These are phyloP conservation scores for Vanessa tameamea DNA, from an alignment of 1,140 invertebrate species.

Conservation along the genomic window DNA sequence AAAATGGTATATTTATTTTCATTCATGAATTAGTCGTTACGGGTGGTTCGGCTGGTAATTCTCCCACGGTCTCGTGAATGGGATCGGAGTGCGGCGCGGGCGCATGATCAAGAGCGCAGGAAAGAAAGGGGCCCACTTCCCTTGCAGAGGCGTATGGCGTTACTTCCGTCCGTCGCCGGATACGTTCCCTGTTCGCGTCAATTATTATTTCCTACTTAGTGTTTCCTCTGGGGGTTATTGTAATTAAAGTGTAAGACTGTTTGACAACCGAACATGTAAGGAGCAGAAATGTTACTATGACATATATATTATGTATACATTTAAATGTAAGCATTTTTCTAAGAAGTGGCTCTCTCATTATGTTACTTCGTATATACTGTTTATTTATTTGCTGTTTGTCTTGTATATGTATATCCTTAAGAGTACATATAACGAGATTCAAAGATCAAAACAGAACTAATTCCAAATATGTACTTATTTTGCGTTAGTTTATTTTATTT, in stretches of 20 bases:
- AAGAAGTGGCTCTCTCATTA: too few relatives aligned
- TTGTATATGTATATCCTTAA: too few relatives aligned
- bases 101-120: constrained; percentile 52
- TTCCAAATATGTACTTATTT: too few relatives aligned
- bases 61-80: constrained; percentile 69
- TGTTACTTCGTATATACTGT: too few relatives aligned
- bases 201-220: constrained; percentile 75
- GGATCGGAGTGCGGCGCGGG: constrained; percentile 47
- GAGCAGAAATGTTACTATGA: neutral
- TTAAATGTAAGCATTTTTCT: too few relatives aligned
- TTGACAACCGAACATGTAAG: constrained; percentile 12
- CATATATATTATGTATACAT: too few relatives aligned
- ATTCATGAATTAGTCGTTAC: constrained; percentile 64
- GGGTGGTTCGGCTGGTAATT: constrained; percentile 45
- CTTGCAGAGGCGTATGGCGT: constrained; percentile 55
- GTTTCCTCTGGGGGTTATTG: constrained; percentile 56
- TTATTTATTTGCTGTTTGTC: too few relatives aligned
- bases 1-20: constrained; percentile 57
- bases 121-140: constrained; percentile 71
- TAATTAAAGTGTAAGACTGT: constrained; percentile 52
- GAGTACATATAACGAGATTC: too few relatives aligned
- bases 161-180: constrained; percentile 63
- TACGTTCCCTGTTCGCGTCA: constrained; percentile 65
- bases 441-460: too few relatives aligned
- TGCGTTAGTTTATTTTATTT: too few relatives aligned